A percentile compares a stretch with the other conserved stretches of the same genome.
Evolutionary conservation across 2,797 vertebrate genomes (phyloP).

Genomic region (Acestrorhynchus altus): DNA sequence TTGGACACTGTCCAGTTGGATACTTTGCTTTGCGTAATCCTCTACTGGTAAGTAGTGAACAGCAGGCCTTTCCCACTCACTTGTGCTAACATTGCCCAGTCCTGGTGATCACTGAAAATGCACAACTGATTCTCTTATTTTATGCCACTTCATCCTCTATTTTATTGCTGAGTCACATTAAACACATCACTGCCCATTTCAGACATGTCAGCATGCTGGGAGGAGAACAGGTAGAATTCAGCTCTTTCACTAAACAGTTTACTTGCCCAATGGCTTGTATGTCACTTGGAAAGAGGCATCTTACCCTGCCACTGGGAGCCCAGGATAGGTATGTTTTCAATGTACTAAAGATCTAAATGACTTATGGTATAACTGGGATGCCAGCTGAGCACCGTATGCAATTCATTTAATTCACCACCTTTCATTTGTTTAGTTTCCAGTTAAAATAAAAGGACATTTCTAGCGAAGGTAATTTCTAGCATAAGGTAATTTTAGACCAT

Average conservation of each 20-base stretch:
- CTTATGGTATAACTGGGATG: neutral
- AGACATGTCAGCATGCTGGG: neutral
- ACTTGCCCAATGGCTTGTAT: neutral
- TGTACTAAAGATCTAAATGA: neutral
- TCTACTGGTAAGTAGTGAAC: slow-evolving; percentile 4
- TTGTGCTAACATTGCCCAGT: slow-evolving; percentile 28
- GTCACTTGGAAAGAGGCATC: neutral
- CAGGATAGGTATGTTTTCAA: neutral
- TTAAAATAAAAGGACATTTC: no score
- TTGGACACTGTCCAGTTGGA: neutral
- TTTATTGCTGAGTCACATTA: slow-evolving; percentile 18
- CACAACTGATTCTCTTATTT: neutral
- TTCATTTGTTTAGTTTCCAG: no score
- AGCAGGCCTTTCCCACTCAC: neutral
- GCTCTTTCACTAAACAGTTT: neutral
- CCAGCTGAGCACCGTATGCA: neutral
- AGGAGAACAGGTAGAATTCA: neutral
- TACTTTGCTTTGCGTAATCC: neutral
- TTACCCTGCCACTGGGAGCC: neutral
- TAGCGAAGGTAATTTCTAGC: no score
- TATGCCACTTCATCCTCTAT: slow-evolving; percentile 1
- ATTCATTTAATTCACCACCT: no score
- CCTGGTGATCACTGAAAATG: slow-evolving; percentile 1
- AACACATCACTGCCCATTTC: neutral
- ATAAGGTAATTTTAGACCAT: no score